Base-by-base conservation (phyloP, 2,888 invertebrate species). In the Trichogramma evanescens region DNA sequence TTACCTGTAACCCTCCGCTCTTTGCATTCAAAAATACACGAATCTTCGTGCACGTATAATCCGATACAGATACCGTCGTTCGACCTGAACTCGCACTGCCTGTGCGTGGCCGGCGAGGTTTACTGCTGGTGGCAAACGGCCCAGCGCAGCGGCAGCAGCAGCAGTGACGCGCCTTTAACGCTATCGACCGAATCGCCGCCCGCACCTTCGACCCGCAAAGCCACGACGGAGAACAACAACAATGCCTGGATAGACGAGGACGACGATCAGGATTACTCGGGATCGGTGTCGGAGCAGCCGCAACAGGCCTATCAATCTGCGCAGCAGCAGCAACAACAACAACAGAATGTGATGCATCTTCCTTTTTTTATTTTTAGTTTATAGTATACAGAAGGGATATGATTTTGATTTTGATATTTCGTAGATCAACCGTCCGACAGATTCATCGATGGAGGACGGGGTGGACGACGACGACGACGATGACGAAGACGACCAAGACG, bases 71-170 rank as follows among this genome's bases (percentile, higher is more conserved):
- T 76, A 63, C 72, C 74, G 48, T 73, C 72, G n/a, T 65, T 67
- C 60, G 76, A 76, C 59, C 65, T 67, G 40, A 74, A 72, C 65
- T 73, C 74, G 39, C 76, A 76, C 62, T 76, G 76, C 60, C 70
- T 76, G 51, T 76, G 76, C 67, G 75, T 76, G 44, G 76, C 71
- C 26, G 76, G 76, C 39, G 75, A 76, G 57, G 73, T 76, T 59
- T 76, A 75, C 65, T 76, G 76, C 65, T 76, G 75, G 72, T 76
- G 76, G 76, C 74, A 74, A 62, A 70, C 70, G 63, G 71, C 67
- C 65, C 58, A 54, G 64, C 68, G 57, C 61, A 26, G 13, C 13
- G 2, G 13, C 13, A 13, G 13, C 13, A 13, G 26, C 26, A 26
- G 26, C 26, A 26, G 26, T 26, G 26, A 26, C 26, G 26, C 26